Base-by-base conservation (phyloP, 1,140 invertebrate genomes). In the Anastatus disparis region DNA sequence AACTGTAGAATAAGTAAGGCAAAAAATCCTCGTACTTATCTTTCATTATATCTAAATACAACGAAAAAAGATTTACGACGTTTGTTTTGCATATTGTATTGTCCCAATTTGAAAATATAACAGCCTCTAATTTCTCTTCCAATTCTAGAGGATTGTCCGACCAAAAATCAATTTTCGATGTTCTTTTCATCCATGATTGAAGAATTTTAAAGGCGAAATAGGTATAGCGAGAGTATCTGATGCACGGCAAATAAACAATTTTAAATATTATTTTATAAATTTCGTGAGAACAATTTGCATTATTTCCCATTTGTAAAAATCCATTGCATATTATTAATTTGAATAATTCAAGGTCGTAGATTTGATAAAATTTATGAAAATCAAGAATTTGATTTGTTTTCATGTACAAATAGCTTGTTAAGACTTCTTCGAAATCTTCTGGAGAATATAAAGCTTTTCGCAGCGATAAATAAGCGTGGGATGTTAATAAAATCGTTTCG, bases 141-240 rank as follows among this genome's bases (percentile, higher is more conserved):
- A 79, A 12, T 24, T 62, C 46, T 3, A 22, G 15, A 50, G 66
- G 27, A 48, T 70, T 67, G 6, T 56, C 46, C 15, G 31, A 12
- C 83, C 82, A 84, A 48, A 81, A 80, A 58, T 64, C 10, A 27
- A 40, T 76, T 58, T 77, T 61, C 17, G 27, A 63, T 0, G 74
- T 79, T 46, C 38, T 73, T n/a, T 76, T 42, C 15, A 85, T 71
- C 81, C 82, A 85, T 2, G 58, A 67, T 15, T 78, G 55, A 10
- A 85, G 58, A 61, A 82, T 66, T 65, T 81, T 82, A 44, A 82
- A 79, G 20, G 82, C 76, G 12, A 83, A 78, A 58, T 82, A 83
- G 26, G 80, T 78, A 35, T 83, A 73, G 67, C 69, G 71, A 7
- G 81, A 81, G 38, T 85, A 85, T 15, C 35, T 69, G 7, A 78